phyloP scores from a whole-genome alignment of 2,888 invertebrate genomes.

The Cenopis cana region DNA sequence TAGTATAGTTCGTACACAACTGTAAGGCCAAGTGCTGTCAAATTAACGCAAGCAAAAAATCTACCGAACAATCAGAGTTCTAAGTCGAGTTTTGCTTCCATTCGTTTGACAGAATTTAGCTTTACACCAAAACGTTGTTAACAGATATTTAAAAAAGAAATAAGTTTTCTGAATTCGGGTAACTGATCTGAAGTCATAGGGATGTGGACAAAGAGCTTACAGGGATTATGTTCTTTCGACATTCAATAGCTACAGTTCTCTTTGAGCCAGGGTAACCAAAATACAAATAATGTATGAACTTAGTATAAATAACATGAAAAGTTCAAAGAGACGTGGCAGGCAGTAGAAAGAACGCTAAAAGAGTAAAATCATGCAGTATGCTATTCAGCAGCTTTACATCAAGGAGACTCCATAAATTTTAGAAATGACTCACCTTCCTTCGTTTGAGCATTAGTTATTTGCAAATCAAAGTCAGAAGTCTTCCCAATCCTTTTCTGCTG shows the following conservation, averaged over 20 bases:
- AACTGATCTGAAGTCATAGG: not conserved
- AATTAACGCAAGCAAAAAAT: too few species aligned
- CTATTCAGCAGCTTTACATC: not conserved
- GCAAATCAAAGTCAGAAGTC: conserved; percentile 97
- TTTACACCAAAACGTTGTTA: too few species aligned
- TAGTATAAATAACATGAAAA: not conserved
- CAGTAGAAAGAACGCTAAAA: not conserved
- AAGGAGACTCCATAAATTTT: not conserved
- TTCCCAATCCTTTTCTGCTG: conserved; percentile 98
- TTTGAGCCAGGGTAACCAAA: not conserved
- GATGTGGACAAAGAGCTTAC: not conserved
- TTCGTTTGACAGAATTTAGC: too few species aligned
- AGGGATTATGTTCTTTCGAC: not conserved
- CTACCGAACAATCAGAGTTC: too few species aligned
- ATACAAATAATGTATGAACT: not conserved
- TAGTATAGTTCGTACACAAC: not conserved
- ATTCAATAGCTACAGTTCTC: not conserved
- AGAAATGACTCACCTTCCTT: conserved; percentile 91
- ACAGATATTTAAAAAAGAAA: not conserved
- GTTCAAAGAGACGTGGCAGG: not conserved
- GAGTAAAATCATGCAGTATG: conserved; percentile 18
- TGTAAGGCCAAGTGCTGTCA: too few species aligned
- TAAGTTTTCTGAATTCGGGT: not conserved
- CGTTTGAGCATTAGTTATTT: conserved; percentile 98
- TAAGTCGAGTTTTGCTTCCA: too few species aligned